These are phyloP conservation scores for Dryoscopus gambensis DNA, from an alignment of 2,113 vertebrate species.

Conservation along the genomic window DNA sequence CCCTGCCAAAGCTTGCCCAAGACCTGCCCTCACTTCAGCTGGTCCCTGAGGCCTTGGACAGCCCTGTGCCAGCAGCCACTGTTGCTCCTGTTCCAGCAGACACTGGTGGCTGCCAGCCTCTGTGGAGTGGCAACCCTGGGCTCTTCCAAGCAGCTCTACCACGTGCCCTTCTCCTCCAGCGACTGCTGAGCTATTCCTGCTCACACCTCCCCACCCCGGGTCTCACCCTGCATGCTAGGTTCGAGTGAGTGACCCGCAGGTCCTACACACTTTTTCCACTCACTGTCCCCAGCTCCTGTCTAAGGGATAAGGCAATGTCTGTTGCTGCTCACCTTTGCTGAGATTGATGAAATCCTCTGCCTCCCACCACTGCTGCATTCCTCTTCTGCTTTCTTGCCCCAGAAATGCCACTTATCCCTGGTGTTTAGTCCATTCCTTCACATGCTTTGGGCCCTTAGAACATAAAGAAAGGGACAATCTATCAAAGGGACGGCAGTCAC, in stretches of 20 bases:
- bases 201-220: background rate
- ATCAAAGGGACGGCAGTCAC: background rate
- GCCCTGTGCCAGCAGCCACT: background rate
- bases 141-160: background rate
- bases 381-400: background rate
- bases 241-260: background rate
- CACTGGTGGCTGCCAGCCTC: accelerated
- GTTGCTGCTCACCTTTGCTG: background rate
- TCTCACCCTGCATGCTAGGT: background rate
- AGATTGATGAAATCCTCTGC: background rate
- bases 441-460: background rate
- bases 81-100: background rate
- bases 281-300: accelerated
- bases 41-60: background rate
- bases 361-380: background rate
- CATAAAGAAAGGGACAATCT: background rate
- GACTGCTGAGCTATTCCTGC: background rate
- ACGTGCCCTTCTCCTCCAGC: background rate
- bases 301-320: background rate
- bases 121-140: accelerated
- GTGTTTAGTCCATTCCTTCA: background rate
- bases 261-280: background rate
- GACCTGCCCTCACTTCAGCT: background rate
- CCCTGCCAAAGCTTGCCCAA: background rate
- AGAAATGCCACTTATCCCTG: accelerated